Base-by-base conservation (phyloP, 2,113 vertebrate species). In the Heterocephalus glaber region DNA sequence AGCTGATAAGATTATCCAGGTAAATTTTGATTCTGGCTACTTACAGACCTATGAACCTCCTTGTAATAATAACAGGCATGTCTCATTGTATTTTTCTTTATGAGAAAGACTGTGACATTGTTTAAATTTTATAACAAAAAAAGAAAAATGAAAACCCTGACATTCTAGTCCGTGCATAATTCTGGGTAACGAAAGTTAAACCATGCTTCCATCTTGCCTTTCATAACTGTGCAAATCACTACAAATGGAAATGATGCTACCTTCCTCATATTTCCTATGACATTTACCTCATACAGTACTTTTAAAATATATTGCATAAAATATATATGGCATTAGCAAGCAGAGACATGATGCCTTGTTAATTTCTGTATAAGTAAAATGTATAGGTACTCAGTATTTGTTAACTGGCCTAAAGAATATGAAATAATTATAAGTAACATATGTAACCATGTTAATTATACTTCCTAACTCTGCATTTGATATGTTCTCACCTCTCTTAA, bases 21-120 rank as follows among this genome's bases (percentile, higher is more conserved):
- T 88, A 88, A 95, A 14, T 56, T 95, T 33, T 83, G 47, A 90
- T 77, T 74, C 52, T 92, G 49, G 56, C 54, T 92, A 10, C 20
- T 49, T 76, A 47, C 17, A 76, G n/a, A 90, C n/a, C 30, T 68
- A 41, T 52, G 12, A 88, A 70, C 7, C 7, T 86, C 38, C 24
- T 65, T 41, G 44, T 63, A 41, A 91, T 85, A 87, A 79, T 91
- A 86, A 54, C 30, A 87, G 38, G 63, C 3, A 89, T 82, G 60
- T 60, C 4, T 89, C 49, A 60, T 20, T 86, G 33, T 68, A 33
- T 72, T 94, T 90, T 94, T 85, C 35, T 84, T 79, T 54, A 63
- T 70, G 20, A 87, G 30, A 90, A 47, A 90, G 14, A 95, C 16
- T 66, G 86, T 30, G 49, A 41, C 19, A 86, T 81, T 85, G 3